Base-by-base conservation (phyloP, 2,888 invertebrate species). In the Nomada goodeniana region DNA sequence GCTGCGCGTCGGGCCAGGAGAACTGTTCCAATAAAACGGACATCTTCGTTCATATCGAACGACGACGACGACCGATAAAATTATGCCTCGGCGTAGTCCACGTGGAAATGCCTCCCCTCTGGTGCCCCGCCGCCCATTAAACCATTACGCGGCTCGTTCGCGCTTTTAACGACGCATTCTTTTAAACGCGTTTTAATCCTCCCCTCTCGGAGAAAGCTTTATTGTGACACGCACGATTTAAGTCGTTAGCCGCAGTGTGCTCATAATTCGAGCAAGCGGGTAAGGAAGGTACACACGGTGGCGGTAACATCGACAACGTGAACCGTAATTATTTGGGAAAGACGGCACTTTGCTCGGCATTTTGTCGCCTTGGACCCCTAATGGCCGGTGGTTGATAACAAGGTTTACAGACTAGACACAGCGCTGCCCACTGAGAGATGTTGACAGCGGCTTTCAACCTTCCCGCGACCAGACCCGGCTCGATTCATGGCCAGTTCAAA, bases 361-460 rank as follows among this genome's bases (percentile, higher is more conserved):
- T 93, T 93, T 93, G 92, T 93, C 93, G 93, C 93, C 93, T 93
- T 93, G 92, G 91, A 90, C 91, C 92, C 90, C 92, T 93, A 93
- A 93, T 93, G 93, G 93, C 91, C 92, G 91, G 93, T 89, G 93
- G 93, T 93, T 93, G 93, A 92, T 93, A 93, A 93, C 93, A 89
- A 93, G 93, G 92, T 93, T 93, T 93, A 89, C 91, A 86, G 87
- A 88, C 90, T 90, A 91, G 92, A 91, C 91, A 4, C 47, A 93
- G 87, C 90, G 91, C 90, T 90, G 92, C 89, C 90, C 92, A 91
- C 91, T 93, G 93, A 93, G 93, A 92, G 93, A 93, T 92, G 93
- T 92, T 93, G 93, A 93, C 93, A 93, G 93, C 92, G 92, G 93
- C 93, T 93, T 93, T 93, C 93, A 93, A 93, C 92, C 91, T 92